Evolutionary conservation across 2,113 vertebrate genomes (phyloP).

Genomic region (Bujurquina vittata): DNA sequence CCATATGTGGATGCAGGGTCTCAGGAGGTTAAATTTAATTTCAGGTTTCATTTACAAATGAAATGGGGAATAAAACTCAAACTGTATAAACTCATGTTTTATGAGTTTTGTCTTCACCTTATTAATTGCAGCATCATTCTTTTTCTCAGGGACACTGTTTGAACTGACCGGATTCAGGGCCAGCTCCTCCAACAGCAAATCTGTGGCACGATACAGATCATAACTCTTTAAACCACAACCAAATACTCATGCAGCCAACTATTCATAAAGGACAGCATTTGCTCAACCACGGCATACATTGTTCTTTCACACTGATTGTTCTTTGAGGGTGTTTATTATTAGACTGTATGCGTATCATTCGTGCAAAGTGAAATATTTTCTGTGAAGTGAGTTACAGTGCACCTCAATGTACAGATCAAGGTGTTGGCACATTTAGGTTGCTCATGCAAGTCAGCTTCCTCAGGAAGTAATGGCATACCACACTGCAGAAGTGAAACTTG

Average conservation of each 20-base stretch:
- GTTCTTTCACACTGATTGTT: neutral
- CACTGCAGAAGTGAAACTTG: conserved; percentile 63
- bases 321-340: neutral
- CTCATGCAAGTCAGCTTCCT: conserved; percentile 28
- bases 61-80: neutral
- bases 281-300: neutral
- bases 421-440: neutral
- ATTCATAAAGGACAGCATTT: neutral
- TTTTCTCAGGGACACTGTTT: neutral
- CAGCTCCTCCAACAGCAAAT: conserved; percentile 78
- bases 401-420: neutral
- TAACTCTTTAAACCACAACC: conserved; percentile 15
- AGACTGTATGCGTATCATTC: neutral
- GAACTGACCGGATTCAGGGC: conserved; percentile 40
- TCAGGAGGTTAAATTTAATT: neutral
- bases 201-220: conserved; percentile 43
- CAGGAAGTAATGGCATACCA: conserved; percentile 52
- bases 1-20: no score
- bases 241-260: neutral
- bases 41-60: neutral
- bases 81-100: neutral
- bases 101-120: conserved; percentile 26
- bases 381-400: neutral
- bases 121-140: neutral
- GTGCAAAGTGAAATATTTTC: neutral